Evolutionary conservation across 2,113 vertebrate species (phyloP).

Genomic region (Hemiprocne comata): DNA sequence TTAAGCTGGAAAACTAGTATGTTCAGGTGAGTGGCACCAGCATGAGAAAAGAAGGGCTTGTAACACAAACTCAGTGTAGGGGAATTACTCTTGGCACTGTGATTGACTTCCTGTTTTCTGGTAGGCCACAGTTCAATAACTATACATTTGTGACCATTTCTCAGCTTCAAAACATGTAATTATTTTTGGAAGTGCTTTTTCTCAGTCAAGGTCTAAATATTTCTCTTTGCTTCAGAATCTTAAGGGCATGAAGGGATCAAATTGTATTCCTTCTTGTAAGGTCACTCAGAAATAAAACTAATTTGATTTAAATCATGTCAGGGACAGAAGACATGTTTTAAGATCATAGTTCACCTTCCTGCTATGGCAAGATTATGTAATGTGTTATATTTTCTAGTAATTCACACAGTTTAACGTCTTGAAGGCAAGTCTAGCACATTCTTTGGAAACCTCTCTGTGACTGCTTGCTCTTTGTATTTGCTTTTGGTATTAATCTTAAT

Average conservation of each 20-base stretch:
- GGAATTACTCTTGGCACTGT: background rate
- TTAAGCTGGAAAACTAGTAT: background rate
- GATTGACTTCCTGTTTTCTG: background rate
- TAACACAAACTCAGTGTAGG: background rate
- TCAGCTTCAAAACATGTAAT: background rate
- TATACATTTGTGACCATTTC: background rate
- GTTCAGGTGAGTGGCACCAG: background rate
- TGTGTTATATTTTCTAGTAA: slow-evolving; percentile 3
- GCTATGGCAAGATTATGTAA: background rate
- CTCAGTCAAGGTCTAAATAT: background rate
- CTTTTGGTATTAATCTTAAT: background rate
- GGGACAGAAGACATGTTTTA: background rate
- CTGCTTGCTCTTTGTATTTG: slow-evolving; percentile 22
- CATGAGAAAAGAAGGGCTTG: background rate
- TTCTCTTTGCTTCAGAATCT: background rate
- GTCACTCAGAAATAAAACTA: slow-evolving; percentile 24
- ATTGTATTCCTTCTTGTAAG: background rate
- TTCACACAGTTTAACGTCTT: background rate
- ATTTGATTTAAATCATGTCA: background rate
- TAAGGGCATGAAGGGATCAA: background rate
- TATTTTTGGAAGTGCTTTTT: slow-evolving; percentile 2
- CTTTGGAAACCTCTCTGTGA: background rate
- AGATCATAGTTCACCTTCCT: slow-evolving; percentile 20
- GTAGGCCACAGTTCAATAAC: background rate
- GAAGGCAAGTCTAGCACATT: background rate